Evolutionary conservation across 2,797 vertebrate species (phyloP).

Genomic region (Channa striata): DNA sequence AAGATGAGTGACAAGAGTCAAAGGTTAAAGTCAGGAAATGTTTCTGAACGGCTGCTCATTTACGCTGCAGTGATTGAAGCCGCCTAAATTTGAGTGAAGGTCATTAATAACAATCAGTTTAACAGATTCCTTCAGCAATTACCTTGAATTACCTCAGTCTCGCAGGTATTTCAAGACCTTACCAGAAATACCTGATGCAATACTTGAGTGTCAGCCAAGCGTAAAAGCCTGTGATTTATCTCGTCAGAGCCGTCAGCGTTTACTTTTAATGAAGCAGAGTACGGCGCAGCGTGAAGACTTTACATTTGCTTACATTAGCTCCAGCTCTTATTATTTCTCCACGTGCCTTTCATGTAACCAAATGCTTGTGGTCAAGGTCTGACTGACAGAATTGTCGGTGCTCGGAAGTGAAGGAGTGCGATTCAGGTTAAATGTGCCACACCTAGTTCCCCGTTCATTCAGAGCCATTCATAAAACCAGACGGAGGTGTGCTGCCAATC

Average conservation of each 20-base stretch:
- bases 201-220: neutral
- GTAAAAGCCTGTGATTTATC: neutral
- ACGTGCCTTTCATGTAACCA: constrained; percentile 33
- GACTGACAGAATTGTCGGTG: constrained; percentile 17
- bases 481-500: constrained; percentile 45
- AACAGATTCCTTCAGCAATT: neutral
- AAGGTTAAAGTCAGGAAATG: constrained; percentile 3
- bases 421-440: constrained; percentile 61
- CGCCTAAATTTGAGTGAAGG: neutral
- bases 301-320: constrained; percentile 29
- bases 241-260: neutral
- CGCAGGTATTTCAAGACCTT: neutral
- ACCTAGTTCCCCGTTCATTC: constrained; percentile 54
- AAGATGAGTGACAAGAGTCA: neutral
- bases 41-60: neutral
- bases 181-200: neutral
- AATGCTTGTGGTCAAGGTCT: neutral
- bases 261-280: constrained; percentile 6
- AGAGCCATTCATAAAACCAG: constrained; percentile 69
- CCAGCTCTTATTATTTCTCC: neutral
- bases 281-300: neutral
- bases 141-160: neutral
- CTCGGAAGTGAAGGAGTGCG: constrained; percentile 16
- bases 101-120: constrained; percentile 11
- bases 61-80: neutral